Conservation (phyloP, 2,797 vertebrate genomes). For the Melanotaenia nigrans region DNA sequence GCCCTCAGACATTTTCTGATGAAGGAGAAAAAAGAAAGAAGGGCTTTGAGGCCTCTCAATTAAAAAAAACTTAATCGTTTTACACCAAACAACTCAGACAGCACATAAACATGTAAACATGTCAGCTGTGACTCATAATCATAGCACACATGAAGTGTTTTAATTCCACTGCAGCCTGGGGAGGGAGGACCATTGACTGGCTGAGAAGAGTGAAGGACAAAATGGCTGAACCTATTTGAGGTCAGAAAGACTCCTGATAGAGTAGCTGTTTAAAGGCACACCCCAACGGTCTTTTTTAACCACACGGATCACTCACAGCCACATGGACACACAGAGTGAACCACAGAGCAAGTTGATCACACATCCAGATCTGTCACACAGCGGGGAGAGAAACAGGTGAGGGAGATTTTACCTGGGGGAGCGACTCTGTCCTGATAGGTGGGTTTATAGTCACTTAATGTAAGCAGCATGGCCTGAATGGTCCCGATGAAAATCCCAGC, state of each 20-base stretch:
- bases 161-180: constrained; percentile 50
- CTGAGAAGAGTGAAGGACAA: constrained; percentile 81
- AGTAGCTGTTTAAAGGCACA: constrained; percentile 61
- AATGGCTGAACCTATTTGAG: constrained; percentile 81
- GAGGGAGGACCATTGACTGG: constrained; percentile 57
- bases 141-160: constrained; percentile 43
- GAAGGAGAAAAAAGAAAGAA: background rate
- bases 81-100: constrained; percentile 6
- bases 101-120: constrained; percentile 36
- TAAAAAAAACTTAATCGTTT: background rate
- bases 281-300: constrained; percentile 38
- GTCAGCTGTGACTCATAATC: constrained; percentile 41
- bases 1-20: constrained; percentile 27
- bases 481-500: constrained; percentile 98
- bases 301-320: background rate
- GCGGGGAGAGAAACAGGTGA: background rate
- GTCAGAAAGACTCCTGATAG: constrained; percentile 71
- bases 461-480: constrained; percentile 96
- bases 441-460: constrained; percentile 91
- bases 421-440: constrained; percentile 98
- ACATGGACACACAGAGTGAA: too few relatives aligned
- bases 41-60: constrained; percentile 35
- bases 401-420: constrained; percentile 91
- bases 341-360: background rate
- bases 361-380: background rate